Evolutionary conservation across 2,888 invertebrate genomes (phyloP), one percentile per base, ranked within the genome.

Genomic region (Drosophila affinis): DNA sequence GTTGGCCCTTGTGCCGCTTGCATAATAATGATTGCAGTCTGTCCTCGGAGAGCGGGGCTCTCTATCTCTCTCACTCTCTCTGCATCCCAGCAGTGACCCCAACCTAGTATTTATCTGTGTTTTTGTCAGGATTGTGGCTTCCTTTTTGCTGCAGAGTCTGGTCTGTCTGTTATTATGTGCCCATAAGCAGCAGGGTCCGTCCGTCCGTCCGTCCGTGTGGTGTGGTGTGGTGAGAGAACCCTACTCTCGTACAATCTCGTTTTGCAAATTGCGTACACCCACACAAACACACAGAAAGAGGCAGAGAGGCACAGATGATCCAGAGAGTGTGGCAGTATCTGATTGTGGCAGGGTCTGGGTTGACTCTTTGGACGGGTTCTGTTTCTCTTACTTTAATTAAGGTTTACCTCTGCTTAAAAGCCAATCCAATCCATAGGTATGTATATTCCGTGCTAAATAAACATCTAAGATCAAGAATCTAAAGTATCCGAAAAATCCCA

Each of bases 111-210:
- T 75, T 62, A 69, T 75, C 56, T 54, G 53, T 75, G 71, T 76
- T 75, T 75, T 75, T 75, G 65, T 65, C 71, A 60, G 65, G 71
- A 67, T 67, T 62, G 62, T 65, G 71, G 59, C 46, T 71, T 52
- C 51, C 14, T 48, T 75, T 72, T 62, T 51, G 62, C 51, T 62
- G 72, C 46, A 48, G 14, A 2, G 57, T 12, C 44, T 44, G 57
- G 24, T 24, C 24, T 24, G 24, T 59, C 47, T 70, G 63, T 70
- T 64, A 75, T 75, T 75, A 63, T 58, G 76, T 61, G 76, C 24
- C 57, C 65, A 57, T 72, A 49, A 55, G 45, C 65, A 46, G 51
- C 14, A n/a, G n/a, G n/a, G 32, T 32, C 32, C 1, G 62, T 29
- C 18, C 18, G 9, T 21, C 21, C 21, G 21, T 21, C 21, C 21